phyloP scores from a whole-genome alignment of 1,140 invertebrate species.

The Holotrichia oblita region DNA sequence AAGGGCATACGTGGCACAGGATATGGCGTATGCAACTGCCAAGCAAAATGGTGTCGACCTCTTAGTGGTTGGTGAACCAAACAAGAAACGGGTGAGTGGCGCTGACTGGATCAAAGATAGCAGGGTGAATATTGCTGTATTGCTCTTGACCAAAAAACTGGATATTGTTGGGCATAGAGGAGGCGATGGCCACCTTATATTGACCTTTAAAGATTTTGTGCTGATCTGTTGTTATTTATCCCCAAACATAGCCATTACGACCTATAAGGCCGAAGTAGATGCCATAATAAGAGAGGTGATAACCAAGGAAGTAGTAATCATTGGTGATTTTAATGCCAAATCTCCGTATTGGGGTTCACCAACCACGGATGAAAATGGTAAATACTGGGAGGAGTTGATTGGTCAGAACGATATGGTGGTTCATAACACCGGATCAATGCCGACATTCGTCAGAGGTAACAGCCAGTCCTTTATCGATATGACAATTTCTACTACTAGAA shows the following conservation, averaged over 20 bases:
- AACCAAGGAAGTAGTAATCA: conserved; percentile 43
- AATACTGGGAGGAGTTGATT: conserved; percentile 41
- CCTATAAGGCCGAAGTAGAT: conserved; percentile 7
- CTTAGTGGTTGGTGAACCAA: not conserved
- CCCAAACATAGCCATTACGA: not conserved
- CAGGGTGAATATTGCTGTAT: too few relatives aligned
- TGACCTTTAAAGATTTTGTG: not conserved
- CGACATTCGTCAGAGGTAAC: conserved; percentile 45
- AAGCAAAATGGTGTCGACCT: conserved; percentile 20
- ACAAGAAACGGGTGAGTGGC: not conserved
- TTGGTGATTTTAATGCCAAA: conserved; percentile 53
- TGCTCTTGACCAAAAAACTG: not conserved
- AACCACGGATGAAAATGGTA: conserved; percentile 46
- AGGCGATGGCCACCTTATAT: not conserved
- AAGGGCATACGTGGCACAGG: not conserved
- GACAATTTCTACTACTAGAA: conserved; percentile 42
- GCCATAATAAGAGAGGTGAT: not conserved
- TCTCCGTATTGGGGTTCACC: conserved; percentile 48
- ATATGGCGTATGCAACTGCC: not conserved
- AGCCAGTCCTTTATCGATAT: conserved; percentile 46
- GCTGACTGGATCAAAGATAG: conserved; percentile 4
- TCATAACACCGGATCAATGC: conserved; percentile 40
- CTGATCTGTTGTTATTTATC: conserved; percentile 11
- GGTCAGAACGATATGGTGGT: conserved; percentile 41
- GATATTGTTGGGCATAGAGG: not conserved